Percentiles rank a stretch among this genome's conserved stretches.
Evolutionary conservation across 2,113 vertebrate genomes (phyloP).

Genomic region (Lepus europaeus): DNA sequence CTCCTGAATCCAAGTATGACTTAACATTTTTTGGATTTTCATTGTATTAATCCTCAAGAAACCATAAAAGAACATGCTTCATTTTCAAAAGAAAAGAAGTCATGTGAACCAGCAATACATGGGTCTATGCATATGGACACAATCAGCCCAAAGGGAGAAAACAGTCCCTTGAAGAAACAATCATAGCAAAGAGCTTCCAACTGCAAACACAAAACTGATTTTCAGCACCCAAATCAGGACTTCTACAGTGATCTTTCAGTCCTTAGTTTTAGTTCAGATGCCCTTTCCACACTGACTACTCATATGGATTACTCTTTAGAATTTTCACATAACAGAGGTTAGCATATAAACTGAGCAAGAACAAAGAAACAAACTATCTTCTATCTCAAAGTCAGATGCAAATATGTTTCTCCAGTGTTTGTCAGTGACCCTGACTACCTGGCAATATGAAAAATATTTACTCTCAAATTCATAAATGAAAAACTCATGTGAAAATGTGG

Average conservation of each 20-base stretch:
- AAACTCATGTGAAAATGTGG: slow-evolving; percentile 2
- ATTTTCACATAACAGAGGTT: neutral
- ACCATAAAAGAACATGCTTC: neutral
- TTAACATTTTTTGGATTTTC: slow-evolving; percentile 40
- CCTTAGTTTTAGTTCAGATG: neutral
- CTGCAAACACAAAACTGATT: neutral
- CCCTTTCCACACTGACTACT: neutral
- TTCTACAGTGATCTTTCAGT: neutral
- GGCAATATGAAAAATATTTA: neutral
- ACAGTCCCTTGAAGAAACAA: neutral
- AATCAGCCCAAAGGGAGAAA: neutral
- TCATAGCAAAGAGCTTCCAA: neutral
- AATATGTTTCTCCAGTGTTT: neutral
- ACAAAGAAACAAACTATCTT: neutral
- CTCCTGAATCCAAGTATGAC: slow-evolving; percentile 23
- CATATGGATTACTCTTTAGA: neutral
- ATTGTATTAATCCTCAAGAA: slow-evolving; percentile 21
- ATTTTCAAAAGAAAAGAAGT: neutral
- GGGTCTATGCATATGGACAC: neutral
- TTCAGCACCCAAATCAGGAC: neutral
- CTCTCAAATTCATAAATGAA: slow-evolving; percentile 31
- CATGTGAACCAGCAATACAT: neutral
- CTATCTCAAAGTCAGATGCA: neutral
- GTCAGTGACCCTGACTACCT: neutral
- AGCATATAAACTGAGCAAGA: neutral